Conservation (phyloP, 37 sponge, comb jelly and placozoan genomes). For the Corticium candelabrum region DNA sequence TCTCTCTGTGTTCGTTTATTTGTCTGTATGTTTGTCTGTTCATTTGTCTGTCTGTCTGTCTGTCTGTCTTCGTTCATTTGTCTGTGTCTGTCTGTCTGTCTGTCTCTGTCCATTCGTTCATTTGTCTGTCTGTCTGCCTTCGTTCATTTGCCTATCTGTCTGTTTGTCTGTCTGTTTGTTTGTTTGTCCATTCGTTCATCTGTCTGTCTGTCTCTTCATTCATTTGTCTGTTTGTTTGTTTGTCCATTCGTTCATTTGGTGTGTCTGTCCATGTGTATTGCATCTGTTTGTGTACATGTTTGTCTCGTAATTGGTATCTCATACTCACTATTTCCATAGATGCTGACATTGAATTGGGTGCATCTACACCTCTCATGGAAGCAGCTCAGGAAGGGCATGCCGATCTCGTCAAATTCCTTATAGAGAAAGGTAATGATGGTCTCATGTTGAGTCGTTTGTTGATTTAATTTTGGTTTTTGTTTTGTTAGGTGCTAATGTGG, state of each 20-base stretch:
- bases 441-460: neutral
- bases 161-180: too few relatives aligned
- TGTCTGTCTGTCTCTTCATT: too few relatives aligned
- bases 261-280: neutral
- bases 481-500: constrained; percentile 31
- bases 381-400: constrained; percentile 73
- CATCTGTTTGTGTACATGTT: neutral
- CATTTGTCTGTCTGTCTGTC: too few relatives aligned
- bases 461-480: neutral
- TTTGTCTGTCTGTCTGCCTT: too few relatives aligned
- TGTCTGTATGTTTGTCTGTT: too few relatives aligned
- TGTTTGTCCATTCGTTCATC: neutral
- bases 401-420: constrained; percentile 64
- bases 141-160: too few relatives aligned
- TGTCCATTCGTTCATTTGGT: too few relatives aligned
- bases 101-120: too few relatives aligned
- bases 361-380: constrained; percentile 74
- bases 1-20: neutral
- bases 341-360: constrained; percentile 67
- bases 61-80: too few relatives aligned
- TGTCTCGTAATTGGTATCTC: too few relatives aligned
- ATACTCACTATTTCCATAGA: constrained; percentile 14
- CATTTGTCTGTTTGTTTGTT: too few relatives aligned
- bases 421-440: constrained; percentile 17
- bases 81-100: too few relatives aligned